phyloP scores from a whole-genome alignment of 2,888 invertebrate genomes.

The Fragum sueziense region DNA sequence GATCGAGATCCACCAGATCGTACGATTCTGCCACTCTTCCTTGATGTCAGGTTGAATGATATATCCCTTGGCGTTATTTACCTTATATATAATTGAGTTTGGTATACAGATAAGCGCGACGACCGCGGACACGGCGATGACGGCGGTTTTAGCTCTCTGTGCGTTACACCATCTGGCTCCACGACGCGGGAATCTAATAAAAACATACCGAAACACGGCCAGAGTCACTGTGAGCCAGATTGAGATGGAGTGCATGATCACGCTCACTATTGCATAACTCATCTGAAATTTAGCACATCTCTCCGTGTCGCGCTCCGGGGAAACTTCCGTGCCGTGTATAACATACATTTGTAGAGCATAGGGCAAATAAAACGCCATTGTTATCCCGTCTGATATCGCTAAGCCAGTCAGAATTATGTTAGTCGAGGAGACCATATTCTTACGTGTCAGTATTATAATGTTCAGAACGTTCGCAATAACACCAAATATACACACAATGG shows the following conservation, averaged over 20 bases:
- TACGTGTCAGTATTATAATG: slow-evolving; percentile 93
- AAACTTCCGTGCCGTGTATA: slow-evolving; percentile 68
- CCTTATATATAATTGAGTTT: slow-evolving; percentile 84
- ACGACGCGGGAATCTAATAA: slow-evolving; percentile 86
- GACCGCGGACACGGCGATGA: slow-evolving; percentile 84
- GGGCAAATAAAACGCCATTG: slow-evolving; percentile 95
- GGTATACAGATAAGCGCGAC: slow-evolving; percentile 80
- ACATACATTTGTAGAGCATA: slow-evolving; percentile 86
- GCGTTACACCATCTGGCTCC: slow-evolving; percentile 93
- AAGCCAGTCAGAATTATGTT: slow-evolving; percentile 93
- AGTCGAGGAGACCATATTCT: slow-evolving; percentile 94
- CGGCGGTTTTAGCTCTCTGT: slow-evolving; percentile 91
- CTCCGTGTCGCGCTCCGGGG: slow-evolving; percentile 75
- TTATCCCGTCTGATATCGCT: slow-evolving; percentile 95
- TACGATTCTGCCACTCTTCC: slow-evolving; percentile 51
- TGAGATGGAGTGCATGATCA: slow-evolving; percentile 94
- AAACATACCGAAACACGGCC: slow-evolving; percentile 93
- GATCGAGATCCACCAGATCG: slow-evolving; percentile 84
- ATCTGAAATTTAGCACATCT: slow-evolving; percentile 80
- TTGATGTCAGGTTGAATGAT: slow-evolving; percentile 2
- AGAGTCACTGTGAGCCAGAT: slow-evolving; percentile 96
- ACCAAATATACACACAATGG: slow-evolving; percentile 94
- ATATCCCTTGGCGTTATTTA: slow-evolving; percentile 75
- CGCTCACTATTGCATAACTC: slow-evolving; percentile 94
- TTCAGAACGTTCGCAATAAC: slow-evolving; percentile 95